These are phyloP conservation scores for Drosophila elegans DNA, from an alignment of 1,140 invertebrate genomes.

Conservation along the genomic window DNA sequence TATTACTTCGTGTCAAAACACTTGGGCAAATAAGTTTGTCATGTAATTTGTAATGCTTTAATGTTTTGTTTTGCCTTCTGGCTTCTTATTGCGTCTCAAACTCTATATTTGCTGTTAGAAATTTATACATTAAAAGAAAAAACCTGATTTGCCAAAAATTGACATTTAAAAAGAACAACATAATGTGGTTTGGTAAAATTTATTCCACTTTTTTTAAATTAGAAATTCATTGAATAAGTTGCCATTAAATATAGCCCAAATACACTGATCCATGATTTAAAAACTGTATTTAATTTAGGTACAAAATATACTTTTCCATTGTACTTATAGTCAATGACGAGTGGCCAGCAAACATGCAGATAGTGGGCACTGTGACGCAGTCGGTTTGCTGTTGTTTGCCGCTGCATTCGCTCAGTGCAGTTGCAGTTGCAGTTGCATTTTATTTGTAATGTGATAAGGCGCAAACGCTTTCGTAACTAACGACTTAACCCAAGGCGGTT, in stretches of 20 bases:
- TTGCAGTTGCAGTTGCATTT: slow-evolving; percentile 57
- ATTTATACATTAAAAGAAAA: no score
- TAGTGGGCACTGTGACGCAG: not conserved
- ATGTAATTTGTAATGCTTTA: not conserved
- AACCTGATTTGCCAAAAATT: no score
- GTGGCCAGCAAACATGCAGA: not conserved
- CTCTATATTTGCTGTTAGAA: no score
- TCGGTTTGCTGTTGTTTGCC: slow-evolving; percentile 3
- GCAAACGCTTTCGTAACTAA: slow-evolving; percentile 58
- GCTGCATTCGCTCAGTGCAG: slow-evolving; percentile 1
- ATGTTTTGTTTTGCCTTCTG: not conserved
- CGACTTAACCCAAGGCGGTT: slow-evolving; percentile 10
- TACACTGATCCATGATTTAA: no score
- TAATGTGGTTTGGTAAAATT: no score
- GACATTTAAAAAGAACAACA: no score
- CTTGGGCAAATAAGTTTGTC: not conserved
- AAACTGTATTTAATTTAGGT: no score
- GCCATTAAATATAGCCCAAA: no score
- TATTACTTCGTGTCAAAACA: not conserved
- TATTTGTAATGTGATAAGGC: slow-evolving; percentile 74
- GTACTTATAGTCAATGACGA: not conserved
- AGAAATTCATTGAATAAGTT: no score
- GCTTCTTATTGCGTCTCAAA: not conserved
- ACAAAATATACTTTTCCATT: no score
- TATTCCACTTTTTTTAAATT: no score